Conservation (phyloP, 2,113 vertebrate species). For the Oriolus oriolus region DNA sequence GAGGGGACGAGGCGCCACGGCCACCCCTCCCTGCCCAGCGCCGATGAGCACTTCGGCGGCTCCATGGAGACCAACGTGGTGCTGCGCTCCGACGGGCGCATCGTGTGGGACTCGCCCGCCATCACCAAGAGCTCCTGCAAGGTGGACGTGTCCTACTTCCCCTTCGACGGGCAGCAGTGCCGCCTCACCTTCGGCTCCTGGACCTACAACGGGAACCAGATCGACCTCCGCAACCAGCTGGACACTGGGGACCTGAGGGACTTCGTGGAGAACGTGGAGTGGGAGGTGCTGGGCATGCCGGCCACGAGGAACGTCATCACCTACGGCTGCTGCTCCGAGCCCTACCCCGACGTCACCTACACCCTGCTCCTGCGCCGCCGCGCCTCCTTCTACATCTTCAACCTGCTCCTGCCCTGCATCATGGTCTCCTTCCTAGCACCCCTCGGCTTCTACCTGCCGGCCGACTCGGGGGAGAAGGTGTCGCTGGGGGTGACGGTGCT, state of each 20-base stretch:
- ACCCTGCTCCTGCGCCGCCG: constrained; percentile 82
- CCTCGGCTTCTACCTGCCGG: constrained; percentile 88
- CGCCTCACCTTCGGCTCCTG: constrained; percentile 90
- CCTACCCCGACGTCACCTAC: constrained; percentile 89
- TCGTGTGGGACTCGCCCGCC: constrained; percentile 87
- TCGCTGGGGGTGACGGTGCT: constrained; percentile 89
- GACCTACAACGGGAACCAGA: constrained; percentile 89
- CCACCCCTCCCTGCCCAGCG: constrained; percentile 55
- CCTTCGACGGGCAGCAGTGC: constrained; percentile 86
- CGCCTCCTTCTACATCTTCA: constrained; percentile 89
- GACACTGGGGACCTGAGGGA: constrained; percentile 78
- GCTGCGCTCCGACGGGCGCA: constrained; percentile 79
- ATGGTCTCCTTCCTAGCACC: constrained; percentile 91
- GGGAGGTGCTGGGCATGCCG: constrained; percentile 88
- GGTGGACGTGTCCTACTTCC: constrained; percentile 90
- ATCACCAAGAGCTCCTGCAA: constrained; percentile 93
- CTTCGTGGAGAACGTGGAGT: constrained; percentile 90
- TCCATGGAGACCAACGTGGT: constrained; percentile 90
- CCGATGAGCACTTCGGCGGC: constrained; percentile 78
- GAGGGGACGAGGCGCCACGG: rapidly evolving
- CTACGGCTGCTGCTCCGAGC: constrained; percentile 90
- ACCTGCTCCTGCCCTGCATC: constrained; percentile 88
- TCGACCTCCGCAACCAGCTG: constrained; percentile 78
- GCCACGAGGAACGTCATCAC: constrained; percentile 77
- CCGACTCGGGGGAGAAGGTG: constrained; percentile 89